Conservation (phyloP, 2,888 invertebrate species). For the Polyploca ridens region DNA sequence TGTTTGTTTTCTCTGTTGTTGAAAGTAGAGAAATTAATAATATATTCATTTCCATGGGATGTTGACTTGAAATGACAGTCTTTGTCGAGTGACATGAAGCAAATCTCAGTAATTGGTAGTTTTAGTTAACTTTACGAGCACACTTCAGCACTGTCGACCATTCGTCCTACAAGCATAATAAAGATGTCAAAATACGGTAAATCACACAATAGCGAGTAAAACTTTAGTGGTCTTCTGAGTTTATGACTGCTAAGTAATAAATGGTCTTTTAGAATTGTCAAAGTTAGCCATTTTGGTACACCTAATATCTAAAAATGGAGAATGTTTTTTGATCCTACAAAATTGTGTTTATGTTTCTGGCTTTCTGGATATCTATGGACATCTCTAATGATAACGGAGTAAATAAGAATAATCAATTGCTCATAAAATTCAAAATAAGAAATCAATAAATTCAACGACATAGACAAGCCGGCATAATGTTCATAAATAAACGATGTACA, state of each 20-base stretch:
- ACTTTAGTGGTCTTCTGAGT: not conserved
- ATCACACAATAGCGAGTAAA: not conserved
- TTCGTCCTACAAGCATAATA: not conserved
- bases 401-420: not conserved
- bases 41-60: not conserved
- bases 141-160: not conserved
- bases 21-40: not conserved
- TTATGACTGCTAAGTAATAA: not conserved
- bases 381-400: not conserved
- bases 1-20: not conserved
- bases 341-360: too few species aligned
- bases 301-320: too few species aligned
- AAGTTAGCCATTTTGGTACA: not conserved
- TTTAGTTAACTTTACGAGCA: not conserved
- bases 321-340: too few species aligned
- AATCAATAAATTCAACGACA: not conserved
- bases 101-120: constrained; percentile 8
- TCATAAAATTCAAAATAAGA: constrained; percentile 1
- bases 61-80: constrained; percentile 1
- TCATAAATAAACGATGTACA: not conserved
- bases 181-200: constrained; percentile 7
- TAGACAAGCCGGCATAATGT: not conserved
- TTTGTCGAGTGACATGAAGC: constrained; percentile 1
- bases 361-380: not conserved
- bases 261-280: not conserved